Evolutionary conservation across 2,888 invertebrate genomes (phyloP), one percentile per base, ranked within the genome.

Genomic region (Alcis repandata): DNA sequence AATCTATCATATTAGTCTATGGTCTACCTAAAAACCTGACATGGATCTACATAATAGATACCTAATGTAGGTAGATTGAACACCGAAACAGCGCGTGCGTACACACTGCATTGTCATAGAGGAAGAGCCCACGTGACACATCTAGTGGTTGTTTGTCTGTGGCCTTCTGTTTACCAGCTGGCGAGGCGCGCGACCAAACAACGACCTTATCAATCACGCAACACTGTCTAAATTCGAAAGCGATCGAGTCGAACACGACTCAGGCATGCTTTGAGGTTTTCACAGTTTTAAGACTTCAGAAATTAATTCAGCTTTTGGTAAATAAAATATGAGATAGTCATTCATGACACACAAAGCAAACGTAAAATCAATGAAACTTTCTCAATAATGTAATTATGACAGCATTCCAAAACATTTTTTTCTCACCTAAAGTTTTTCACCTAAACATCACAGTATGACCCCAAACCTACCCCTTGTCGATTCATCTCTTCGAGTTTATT

Each of bases 91-190:
- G 22, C 40, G 22, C n/a, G 40, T 27, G 53, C 15, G 19, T 27
- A 27, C 27, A 40, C 60, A 56, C 8, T 40, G 11, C 68, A 63
- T 71, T 68, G 73, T 69, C 75, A 72, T 68, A 62, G 58, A 51
- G 63, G 45, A 58, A 19, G 27, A 15, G 1, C 40, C 65, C 65
- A 60, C 65, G 60, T 66, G 65, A 66, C 41, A 13, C 27, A 22
- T 52, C 51, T 36, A 41, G 10, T 22, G 41, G 45, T 60, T 66
- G 65, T 53, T 65, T 66, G 60, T 66, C 60, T 60, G 60, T 57
- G 67, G 60, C 67, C 65, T 69, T 67, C 72, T 70, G 72, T 72
- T 72, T 68, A 73, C 63, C 54, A 68, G 65, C 65, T 66, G 60
- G 57, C 60, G 56, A 38, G 56, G 6, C 32, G 46, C 53, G 62